Percentiles rank a stretch among this genome's conserved stretches.
Conservation (phyloP, 2,113 vertebrate genomes). For the Podilymbus podiceps region DNA sequence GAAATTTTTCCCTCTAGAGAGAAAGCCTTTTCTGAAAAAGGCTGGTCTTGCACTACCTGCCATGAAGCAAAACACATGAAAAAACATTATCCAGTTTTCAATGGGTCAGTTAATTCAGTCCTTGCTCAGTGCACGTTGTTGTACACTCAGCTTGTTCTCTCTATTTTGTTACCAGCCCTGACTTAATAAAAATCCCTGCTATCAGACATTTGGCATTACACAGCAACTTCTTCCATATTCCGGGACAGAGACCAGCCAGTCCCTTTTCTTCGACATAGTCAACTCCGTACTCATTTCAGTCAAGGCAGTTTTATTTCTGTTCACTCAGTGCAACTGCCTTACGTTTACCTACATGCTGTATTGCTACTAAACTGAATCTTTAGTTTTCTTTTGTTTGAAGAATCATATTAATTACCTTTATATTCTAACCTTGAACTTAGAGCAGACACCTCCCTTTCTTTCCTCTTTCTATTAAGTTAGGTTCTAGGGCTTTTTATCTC, state of each 20-base stretch:
- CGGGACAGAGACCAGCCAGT: background rate
- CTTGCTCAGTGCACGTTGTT: background rate
- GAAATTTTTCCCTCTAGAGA: background rate
- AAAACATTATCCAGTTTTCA: background rate
- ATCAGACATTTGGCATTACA: background rate
- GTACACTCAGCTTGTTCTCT: constrained; percentile 7
- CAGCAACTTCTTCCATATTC: background rate
- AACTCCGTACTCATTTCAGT: background rate
- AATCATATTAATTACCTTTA: background rate
- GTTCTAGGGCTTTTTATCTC: too few relatives aligned
- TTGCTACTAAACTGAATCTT: background rate
- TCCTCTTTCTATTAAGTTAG: background rate
- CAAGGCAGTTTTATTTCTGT: background rate
- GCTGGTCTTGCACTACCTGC: background rate
- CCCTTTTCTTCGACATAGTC: background rate
- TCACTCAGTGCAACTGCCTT: background rate
- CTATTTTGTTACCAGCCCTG: background rate
- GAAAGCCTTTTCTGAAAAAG: background rate
- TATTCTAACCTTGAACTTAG: background rate
- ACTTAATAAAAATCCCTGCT: constrained; percentile 6
- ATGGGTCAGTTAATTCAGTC: background rate
- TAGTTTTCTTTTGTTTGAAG: background rate
- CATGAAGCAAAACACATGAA: background rate
- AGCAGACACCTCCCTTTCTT: background rate
- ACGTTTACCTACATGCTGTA: background rate